Percentiles rank a stretch among this genome's conserved stretches.
These are phyloP conservation scores for Microhierax caerulescens DNA, from an alignment of 2,797 vertebrate genomes.

Conservation along the genomic window DNA sequence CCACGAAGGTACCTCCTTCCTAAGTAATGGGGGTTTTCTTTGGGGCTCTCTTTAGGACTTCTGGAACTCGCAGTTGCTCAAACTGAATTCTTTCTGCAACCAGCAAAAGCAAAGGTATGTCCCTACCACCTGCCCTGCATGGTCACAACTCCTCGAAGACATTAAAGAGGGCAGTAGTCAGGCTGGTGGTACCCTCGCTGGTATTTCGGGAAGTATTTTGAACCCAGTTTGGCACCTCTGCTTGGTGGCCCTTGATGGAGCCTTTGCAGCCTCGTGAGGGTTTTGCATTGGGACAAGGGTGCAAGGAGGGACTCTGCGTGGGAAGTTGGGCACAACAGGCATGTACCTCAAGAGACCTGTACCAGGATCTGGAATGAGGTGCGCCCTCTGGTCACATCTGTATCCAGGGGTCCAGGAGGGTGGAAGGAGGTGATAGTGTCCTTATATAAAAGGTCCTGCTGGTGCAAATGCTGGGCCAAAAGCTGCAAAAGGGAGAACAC, in stretches of 20 bases:
- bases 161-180: not conserved
- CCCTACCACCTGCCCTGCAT: not conserved
- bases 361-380: not conserved
- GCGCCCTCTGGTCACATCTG: fast-evolving
- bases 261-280: not conserved
- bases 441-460: not conserved
- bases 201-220: not conserved
- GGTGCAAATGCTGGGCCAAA: not conserved
- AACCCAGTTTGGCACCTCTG: not conserved
- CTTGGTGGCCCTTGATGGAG: not conserved
- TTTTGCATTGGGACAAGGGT: not conserved
- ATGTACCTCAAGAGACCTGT: fast-evolving
- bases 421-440: fast-evolving
- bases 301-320: not conserved
- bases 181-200: not conserved
- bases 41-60: slow-evolving; percentile 75
- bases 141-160: not conserved
- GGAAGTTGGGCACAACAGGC: not conserved
- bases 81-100: slow-evolving; percentile 79
- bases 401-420: not conserved
- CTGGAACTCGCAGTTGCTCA: slow-evolving; percentile 77
- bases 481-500: not conserved
- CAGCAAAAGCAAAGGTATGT: slow-evolving; percentile 79
- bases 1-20: not conserved
- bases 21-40: not conserved